A percentile compares a stretch with the other conserved stretches of the same genome.
These are phyloP conservation scores for Tapirus indicus DNA, from an alignment of 2,797 vertebrate genomes.

Conservation along the genomic window DNA sequence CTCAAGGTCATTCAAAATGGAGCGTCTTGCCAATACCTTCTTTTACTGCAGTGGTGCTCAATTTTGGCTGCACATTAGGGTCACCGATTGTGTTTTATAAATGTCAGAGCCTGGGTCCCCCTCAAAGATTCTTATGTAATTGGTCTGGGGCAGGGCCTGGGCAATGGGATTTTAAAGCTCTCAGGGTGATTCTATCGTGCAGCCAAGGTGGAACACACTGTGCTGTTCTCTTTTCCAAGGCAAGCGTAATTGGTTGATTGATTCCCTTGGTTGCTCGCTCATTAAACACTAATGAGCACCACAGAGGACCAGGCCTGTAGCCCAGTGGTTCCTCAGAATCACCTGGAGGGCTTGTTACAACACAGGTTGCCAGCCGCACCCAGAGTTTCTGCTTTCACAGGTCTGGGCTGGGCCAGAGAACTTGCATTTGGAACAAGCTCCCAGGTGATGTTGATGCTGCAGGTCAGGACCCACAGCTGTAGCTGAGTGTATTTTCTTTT, in stretches of 20 bases:
- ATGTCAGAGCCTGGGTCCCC: background rate
- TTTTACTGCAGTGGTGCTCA: background rate
- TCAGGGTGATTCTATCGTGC: background rate
- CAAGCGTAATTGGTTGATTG: background rate
- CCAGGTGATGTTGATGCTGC: background rate
- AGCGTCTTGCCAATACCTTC: background rate
- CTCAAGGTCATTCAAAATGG: background rate
- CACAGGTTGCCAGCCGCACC: background rate
- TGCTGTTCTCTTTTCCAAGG: background rate
- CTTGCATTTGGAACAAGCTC: background rate
- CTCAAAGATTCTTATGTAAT: background rate
- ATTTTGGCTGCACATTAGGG: background rate
- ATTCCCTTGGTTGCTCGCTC: background rate
- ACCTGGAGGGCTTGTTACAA: background rate
- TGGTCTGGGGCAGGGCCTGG: background rate
- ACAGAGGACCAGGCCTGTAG: accelerated
- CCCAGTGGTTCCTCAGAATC: background rate
- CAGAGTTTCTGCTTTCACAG: background rate
- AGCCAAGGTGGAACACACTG: background rate
- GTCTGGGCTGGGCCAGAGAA: too few species aligned
- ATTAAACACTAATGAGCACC: background rate
- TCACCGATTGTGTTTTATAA: background rate
- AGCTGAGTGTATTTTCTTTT: background rate
- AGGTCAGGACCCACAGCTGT: too few species aligned
- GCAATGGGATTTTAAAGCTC: background rate